Conservation (phyloP, 2,113 vertebrate genomes). For the Tachuris rubrigastra region DNA sequence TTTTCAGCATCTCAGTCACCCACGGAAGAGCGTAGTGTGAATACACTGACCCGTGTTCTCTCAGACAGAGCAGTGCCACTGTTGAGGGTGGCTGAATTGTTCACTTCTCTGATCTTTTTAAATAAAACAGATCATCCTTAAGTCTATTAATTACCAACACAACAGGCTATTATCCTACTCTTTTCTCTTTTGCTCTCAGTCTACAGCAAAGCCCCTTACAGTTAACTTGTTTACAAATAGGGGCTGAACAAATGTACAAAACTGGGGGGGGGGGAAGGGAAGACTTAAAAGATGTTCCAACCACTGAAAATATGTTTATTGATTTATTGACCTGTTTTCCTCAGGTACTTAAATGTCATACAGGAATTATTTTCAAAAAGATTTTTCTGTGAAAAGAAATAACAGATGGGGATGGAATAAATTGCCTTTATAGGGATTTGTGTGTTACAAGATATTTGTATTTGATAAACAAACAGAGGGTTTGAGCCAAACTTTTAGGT, state of each 20-base stretch:
- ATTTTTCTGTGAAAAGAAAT: neutral
- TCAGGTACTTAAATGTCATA: neutral
- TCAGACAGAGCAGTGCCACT: neutral
- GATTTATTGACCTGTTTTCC: neutral
- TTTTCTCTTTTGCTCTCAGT: neutral
- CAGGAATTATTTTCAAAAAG: neutral
- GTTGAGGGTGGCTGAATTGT: neutral
- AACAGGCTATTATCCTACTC: neutral
- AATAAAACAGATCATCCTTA: neutral
- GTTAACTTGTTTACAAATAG: neutral
- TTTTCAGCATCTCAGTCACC: neutral
- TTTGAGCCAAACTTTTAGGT: neutral
- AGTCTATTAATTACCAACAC: neutral
- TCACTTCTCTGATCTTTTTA: neutral
- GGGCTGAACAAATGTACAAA: neutral
- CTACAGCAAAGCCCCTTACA: neutral
- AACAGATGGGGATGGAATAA: neutral
- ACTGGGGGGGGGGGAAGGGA: neutral
- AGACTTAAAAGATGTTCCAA: neutral
- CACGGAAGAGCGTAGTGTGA: neutral
- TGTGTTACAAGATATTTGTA: neutral
- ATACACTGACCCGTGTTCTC: neutral
- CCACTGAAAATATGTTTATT: neutral
- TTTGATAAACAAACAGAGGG: neutral
- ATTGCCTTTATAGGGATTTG: neutral